A percentile compares a stretch with the other conserved stretches of the same genome.
Conservation (phyloP, 2,888 invertebrate genomes). For the Tachina grossa region DNA sequence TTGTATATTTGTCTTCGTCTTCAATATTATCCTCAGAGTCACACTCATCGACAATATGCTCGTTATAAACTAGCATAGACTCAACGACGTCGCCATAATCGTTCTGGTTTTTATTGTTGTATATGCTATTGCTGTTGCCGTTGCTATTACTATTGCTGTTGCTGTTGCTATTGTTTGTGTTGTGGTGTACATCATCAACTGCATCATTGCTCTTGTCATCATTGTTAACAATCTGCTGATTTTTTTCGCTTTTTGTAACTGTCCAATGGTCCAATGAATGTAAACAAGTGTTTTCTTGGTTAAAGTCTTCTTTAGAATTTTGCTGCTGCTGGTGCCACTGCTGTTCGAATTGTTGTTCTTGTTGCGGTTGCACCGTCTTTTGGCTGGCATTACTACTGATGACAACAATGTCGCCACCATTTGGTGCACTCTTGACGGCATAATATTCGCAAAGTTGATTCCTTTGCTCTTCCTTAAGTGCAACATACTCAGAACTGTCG, state of each 20-base stretch:
- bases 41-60: conserved; percentile 41
- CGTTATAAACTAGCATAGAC: conserved; percentile 59
- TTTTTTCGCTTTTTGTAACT: conserved; percentile 50
- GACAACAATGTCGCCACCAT: conserved; percentile 73
- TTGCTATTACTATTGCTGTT: conserved; percentile 1
- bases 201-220: conserved; percentile 69
- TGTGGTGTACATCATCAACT: conserved; percentile 58
- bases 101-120: conserved; percentile 29
- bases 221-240: conserved; percentile 61
- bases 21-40: conserved; percentile 34
- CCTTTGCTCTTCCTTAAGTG: conserved; percentile 74
- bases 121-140: conserved; percentile 6
- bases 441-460: conserved; percentile 76
- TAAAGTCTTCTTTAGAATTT: conserved; percentile 50
- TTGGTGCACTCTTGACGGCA: conserved; percentile 71
- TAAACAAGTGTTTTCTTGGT: conserved; percentile 69
- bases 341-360: conserved; percentile 50
- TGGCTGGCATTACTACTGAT: conserved; percentile 53
- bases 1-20: conserved; percentile 61
- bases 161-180: conserved; percentile 19
- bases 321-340: conserved; percentile 48
- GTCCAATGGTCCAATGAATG: conserved; percentile 71
- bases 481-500: conserved; percentile 75
- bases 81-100: conserved; percentile 61
- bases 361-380: conserved; percentile 70